Evolutionary conservation across 2,797 vertebrate species (phyloP), one percentile per base, ranked within the genome.

Genomic region (Catostomus latipinnis): DNA sequence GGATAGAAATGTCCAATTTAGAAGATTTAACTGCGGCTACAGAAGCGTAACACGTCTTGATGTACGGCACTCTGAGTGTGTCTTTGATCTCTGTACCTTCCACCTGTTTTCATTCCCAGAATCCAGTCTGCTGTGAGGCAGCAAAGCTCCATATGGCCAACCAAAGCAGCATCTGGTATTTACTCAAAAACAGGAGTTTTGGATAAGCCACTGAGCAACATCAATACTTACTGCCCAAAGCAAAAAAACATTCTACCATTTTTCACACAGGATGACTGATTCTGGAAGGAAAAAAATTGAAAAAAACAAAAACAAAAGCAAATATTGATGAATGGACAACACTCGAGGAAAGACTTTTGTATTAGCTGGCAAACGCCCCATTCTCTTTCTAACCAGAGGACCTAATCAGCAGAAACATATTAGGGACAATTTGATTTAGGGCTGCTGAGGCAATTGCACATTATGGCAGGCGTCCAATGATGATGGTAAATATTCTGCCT

Each of bases 111-210:
- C 60, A 82, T 75, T 74, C 73, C 60, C 72, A 71, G 54, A 68
- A 58, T 34, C 52, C 71, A 48, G 74, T 72, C 61, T 79, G 70
- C 60, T 61, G 60, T 10, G 75, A 82, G 71, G 49, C 18, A 66
- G 71, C 18, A 10, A 1, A 45, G 71, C 63, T 82, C 81, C 85
- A 86, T 86, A 86, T 85, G 87, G 85, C 72, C 49, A 48, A 56
- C 18, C 43, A 79, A n/a, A 11, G 57, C 52, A 69, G 72, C 87
- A 88, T 83, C 87, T 88, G 87, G 69, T 88, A 84, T 85, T 86
- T 86, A 84, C 81, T 82, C 52, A 78, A 86, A 34, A 34, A 77
- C 65, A 80, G 71, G 65, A 60, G 85, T 75, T 84, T 68, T 34
- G 67, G 73, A 71, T 57, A 78, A 79, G 56, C 52, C 67, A 43